A percentile compares a stretch with the other conserved stretches of the same genome.
phyloP scores from a whole-genome alignment of 2,797 vertebrate genomes.

The Erpetoichthys calabaricus region DNA sequence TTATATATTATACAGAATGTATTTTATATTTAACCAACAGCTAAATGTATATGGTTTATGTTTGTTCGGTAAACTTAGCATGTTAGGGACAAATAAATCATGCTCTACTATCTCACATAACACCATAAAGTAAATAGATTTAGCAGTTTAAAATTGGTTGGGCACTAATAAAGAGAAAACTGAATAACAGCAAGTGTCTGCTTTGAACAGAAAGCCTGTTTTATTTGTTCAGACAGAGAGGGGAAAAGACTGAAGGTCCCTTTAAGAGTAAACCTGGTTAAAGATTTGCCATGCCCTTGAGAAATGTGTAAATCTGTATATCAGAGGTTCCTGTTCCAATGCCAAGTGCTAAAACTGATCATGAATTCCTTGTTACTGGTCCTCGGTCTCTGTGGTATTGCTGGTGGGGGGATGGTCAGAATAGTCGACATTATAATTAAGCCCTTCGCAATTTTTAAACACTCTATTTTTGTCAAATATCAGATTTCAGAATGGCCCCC shows the following conservation, averaged over 20 bases:
- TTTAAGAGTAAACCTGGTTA: constrained; percentile 41
- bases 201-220: too few species aligned
- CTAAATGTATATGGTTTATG: too few species aligned
- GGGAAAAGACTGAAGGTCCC: constrained; percentile 19
- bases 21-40: too few species aligned
- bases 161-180: too few species aligned
- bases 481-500: constrained; percentile 6
- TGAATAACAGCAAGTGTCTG: too few species aligned
- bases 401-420: constrained; percentile 24
- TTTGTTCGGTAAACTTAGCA: too few species aligned
- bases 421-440: constrained; percentile 42
- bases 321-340: constrained; percentile 41
- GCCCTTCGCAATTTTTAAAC: constrained; percentile 21
- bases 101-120: too few species aligned
- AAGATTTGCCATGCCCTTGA: constrained; percentile 35
- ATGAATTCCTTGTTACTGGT: constrained; percentile 27
- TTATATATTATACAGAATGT: too few species aligned
- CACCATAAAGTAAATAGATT: too few species aligned
- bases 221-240: neutral
- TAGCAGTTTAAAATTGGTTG: too few species aligned
- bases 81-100: too few species aligned
- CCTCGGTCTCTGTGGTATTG: constrained; percentile 27
- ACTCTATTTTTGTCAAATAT: constrained; percentile 11
- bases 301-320: constrained; percentile 42
- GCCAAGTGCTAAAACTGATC: constrained; percentile 39